Base-by-base conservation (phyloP, 2,888 invertebrate genomes). In the Palloptera scutellata region DNA sequence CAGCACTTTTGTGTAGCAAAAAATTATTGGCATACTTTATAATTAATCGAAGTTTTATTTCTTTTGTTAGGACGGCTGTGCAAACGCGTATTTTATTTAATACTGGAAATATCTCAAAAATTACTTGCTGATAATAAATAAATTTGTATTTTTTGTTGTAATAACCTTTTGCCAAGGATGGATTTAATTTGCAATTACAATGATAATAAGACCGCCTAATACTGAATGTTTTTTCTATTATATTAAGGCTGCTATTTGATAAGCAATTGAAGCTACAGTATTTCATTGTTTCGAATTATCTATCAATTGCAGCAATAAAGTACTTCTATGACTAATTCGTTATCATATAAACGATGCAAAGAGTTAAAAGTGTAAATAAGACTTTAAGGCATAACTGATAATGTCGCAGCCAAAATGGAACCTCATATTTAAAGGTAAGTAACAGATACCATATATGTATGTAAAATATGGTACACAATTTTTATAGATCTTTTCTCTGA, bases 21-120 rank as follows among this genome's bases (percentile, higher is more conserved):
- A 55, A 40, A 17, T 41, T 61, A 17, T 42, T 45, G 9, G 17
- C 62, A 13, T 30, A 12, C 41, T 67, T 41, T n/a, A 13, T 45
- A 43, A 9, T 41, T 55, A n/a, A 51, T 63, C 43, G 11, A n/a
- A 15, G 9, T 53, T 53, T 30, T 42, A 61, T 51, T 58, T 61
- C 51, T 55, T 48, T 53, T 20, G 41, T 66, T 63, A 53, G 66
- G 66, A 66, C 66, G 66, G 66, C 59, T 54, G n/a, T 61, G 60
- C 59, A 30, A 43, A 66, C 55, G 30, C 43, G 43, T 6, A 4
- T 48, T n/a, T 13, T 48, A 42, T 41, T 43, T 54, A 58, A 40
- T 64, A 40, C 52, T 63, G 12, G 52, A 17, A 17, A 20, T 42
- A 55, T 55, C 20, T 55, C 12, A 3, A 55, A 55, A 13, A 1